phyloP scores from a whole-genome alignment of 1,140 invertebrate genomes.

The Agraylea sexmaculata region DNA sequence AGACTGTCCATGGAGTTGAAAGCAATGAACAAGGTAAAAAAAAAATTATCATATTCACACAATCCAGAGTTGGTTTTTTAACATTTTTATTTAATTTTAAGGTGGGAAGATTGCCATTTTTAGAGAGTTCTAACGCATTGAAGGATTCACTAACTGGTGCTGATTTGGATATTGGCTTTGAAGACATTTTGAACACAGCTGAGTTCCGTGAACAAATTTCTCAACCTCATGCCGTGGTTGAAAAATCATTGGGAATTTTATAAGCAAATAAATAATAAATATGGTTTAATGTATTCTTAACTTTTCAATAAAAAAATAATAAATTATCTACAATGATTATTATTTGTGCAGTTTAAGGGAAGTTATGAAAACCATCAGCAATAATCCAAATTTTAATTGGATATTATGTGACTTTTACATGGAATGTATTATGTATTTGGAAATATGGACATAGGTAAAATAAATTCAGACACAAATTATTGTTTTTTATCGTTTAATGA shows the following conservation, averaged over 20 bases:
- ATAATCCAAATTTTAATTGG: no score
- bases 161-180: slow-evolving; percentile 68
- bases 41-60: neutral
- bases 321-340: no score
- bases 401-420: no score
- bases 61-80: neutral
- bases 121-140: slow-evolving; percentile 59
- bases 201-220: slow-evolving; percentile 62
- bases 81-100: slow-evolving; percentile 21
- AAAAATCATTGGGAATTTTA: slow-evolving; percentile 59
- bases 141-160: slow-evolving; percentile 56
- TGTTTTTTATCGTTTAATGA: no score
- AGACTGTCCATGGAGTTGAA: slow-evolving; percentile 74
- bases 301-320: no score
- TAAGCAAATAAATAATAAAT: no score
- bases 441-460: no score
- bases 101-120: slow-evolving; percentile 64
- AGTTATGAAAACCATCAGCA: no score
- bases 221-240: slow-evolving; percentile 69
- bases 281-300: no score
- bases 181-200: slow-evolving; percentile 65
- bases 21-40: slow-evolving; percentile 49
- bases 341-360: no score
- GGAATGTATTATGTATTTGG: no score
- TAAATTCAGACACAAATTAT: no score